A percentile compares a stretch with the other conserved stretches of the same genome.
These are phyloP conservation scores for Tupiocoris notatus DNA, from an alignment of 2,888 invertebrate genomes.

Conservation along the genomic window DNA sequence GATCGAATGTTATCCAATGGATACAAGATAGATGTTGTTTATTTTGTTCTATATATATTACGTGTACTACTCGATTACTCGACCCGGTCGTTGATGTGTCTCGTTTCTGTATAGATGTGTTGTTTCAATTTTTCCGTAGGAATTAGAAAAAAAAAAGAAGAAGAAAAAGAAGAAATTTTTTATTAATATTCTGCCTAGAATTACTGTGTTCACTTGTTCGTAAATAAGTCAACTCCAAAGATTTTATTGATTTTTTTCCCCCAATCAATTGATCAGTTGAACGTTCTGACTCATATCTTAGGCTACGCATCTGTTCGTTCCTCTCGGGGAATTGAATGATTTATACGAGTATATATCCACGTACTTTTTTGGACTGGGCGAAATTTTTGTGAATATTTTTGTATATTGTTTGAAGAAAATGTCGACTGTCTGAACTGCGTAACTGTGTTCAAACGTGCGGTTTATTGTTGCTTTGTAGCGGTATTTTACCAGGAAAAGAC, in stretches of 20 bases:
- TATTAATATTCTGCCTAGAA: background rate
- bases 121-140: background rate
- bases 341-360: constrained; percentile 31
- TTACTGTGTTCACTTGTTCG: background rate
- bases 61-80: background rate
- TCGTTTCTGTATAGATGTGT: background rate
- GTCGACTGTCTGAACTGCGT: constrained; percentile 14
- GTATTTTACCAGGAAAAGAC: background rate
- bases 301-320: background rate
- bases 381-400: constrained; percentile 39
- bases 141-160: background rate
- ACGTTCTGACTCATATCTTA: constrained; percentile 26
- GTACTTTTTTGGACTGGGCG: constrained; percentile 29
- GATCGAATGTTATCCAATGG: background rate
- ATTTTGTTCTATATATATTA: constrained; percentile 1
- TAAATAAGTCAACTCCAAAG: background rate
- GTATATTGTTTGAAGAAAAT: constrained; percentile 38
- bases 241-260: too few relatives aligned
- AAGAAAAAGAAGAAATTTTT: too few relatives aligned
- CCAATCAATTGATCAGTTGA: too few relatives aligned
- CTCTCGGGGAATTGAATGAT: constrained; percentile 6
- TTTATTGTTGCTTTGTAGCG: constrained; percentile 22
- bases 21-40: constrained; percentile 23
- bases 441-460: constrained; percentile 11
- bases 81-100: background rate